phyloP scores from a whole-genome alignment of 1,140 invertebrate genomes.

The Drosophila azteca region DNA sequence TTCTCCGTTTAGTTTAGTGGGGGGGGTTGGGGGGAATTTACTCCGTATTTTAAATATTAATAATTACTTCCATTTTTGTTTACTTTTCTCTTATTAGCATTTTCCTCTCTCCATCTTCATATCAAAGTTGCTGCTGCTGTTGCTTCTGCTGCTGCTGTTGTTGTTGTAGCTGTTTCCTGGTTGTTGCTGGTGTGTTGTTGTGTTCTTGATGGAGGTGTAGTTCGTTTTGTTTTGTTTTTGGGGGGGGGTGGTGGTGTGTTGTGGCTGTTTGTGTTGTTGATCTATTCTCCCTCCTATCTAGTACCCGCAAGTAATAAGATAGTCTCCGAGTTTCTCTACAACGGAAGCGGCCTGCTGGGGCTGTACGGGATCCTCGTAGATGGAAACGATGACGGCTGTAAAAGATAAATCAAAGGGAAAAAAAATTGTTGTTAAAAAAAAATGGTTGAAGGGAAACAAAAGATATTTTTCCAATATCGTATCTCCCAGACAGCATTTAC shows the following conservation, averaged over 20 bases:
- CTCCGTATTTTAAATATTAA: conserved; percentile 76
- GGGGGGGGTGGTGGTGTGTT: conserved; percentile 43
- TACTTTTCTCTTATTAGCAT: conserved; percentile 66
- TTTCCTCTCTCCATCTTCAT: conserved; percentile 37
- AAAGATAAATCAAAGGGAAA: conserved; percentile 78
- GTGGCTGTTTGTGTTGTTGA: conserved; percentile 51
- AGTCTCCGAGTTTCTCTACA: conserved; percentile 97
- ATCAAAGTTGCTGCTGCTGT: conserved; percentile 54
- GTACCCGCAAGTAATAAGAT: conserved; percentile 96
- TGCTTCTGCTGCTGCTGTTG: too few relatives aligned
- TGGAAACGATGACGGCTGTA: conserved; percentile 94
- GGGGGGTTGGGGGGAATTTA: conserved; percentile 19
- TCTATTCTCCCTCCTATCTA: conserved; percentile 92
- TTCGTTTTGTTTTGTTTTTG: conserved; percentile 42
- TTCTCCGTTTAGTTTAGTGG: conserved; percentile 38
- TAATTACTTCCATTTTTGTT: conserved; percentile 66
- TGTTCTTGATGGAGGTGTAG: conserved; percentile 36
- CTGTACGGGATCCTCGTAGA: conserved; percentile 97
- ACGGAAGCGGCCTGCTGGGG: conserved; percentile 96
- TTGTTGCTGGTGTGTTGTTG: conserved; percentile 46
- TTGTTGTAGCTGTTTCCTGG: conserved; percentile 4
- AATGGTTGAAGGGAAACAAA: not conserved
- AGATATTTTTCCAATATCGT: not conserved
- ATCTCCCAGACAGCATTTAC: too few relatives aligned
- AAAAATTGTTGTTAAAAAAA: not conserved